These are phyloP conservation scores for Puntigrus tetrazona DNA, from an alignment of 2,113 vertebrate genomes.

Conservation along the genomic window DNA sequence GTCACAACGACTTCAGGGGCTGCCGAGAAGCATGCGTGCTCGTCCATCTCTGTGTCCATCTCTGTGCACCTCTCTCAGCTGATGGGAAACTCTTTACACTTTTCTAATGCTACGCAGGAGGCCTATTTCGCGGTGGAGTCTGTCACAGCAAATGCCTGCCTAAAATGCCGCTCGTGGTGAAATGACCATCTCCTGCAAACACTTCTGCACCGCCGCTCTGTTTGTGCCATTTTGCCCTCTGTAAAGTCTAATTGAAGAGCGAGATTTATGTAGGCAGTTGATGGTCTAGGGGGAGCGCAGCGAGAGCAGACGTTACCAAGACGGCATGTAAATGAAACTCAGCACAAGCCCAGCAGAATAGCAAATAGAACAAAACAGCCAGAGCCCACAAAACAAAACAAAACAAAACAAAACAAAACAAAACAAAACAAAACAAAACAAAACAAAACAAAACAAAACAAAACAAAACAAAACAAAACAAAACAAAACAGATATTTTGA, in stretches of 20 bases:
- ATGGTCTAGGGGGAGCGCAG: slow-evolving; percentile 61
- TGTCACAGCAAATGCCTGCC: slow-evolving; percentile 61
- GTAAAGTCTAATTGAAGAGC: slow-evolving; percentile 70
- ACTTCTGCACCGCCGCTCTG: slow-evolving; percentile 56
- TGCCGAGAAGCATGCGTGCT: slow-evolving; percentile 36
- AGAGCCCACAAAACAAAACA: slow-evolving; percentile 33
- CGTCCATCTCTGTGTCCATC: slow-evolving; percentile 47
- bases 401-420: slow-evolving; percentile 56
- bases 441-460: slow-evolving; percentile 50
- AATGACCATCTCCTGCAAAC: slow-evolving; percentile 55
- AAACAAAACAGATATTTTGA: background rate
- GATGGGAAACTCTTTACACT: slow-evolving; percentile 48
- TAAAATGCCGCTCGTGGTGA: slow-evolving; percentile 68
- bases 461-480: slow-evolving; percentile 60
- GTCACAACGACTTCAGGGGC: slow-evolving; percentile 66
- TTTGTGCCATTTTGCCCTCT: slow-evolving; percentile 53
- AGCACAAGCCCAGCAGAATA: slow-evolving; percentile 64
- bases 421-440: slow-evolving; percentile 19
- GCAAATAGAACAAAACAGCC: slow-evolving; percentile 65
- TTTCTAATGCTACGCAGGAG: slow-evolving; percentile 45
- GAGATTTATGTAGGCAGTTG: slow-evolving; percentile 68
- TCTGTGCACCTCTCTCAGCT: slow-evolving; percentile 7
- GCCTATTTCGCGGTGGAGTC: slow-evolving; percentile 58
- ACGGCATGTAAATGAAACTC: slow-evolving; percentile 67
- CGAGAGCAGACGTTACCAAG: slow-evolving; percentile 59